These are phyloP conservation scores for Lepilemur septentrionalis DNA, from an alignment of 2,797 vertebrate genomes.

Conservation along the genomic window DNA sequence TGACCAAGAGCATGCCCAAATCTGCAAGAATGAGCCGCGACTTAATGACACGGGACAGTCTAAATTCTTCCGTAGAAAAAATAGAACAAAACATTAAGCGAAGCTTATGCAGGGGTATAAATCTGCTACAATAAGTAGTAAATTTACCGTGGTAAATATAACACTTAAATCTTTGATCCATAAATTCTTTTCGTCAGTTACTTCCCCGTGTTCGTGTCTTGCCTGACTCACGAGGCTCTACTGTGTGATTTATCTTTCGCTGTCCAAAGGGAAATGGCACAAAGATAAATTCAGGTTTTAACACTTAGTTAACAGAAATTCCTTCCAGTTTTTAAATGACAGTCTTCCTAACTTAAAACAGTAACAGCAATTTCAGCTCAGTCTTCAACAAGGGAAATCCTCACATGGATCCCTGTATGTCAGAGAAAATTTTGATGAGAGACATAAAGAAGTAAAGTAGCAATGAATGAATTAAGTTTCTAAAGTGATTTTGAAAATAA, in stretches of 20 bases:
- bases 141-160: conserved; percentile 49
- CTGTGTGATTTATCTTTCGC: conserved; percentile 50
- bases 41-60: background rate
- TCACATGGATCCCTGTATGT: background rate
- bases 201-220: conserved; percentile 22
- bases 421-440: background rate
- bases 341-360: background rate
- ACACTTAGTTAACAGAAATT: conserved; percentile 19
- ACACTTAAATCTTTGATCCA: conserved; percentile 39
- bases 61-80: background rate
- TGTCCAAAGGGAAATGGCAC: background rate
- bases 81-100: background rate
- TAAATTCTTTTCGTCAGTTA: conserved; percentile 56
- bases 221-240: conserved; percentile 28
- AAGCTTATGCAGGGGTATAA: conserved; percentile 42
- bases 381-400: background rate
- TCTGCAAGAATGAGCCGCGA: background rate
- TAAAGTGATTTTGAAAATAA: background rate
- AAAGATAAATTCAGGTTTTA: conserved; percentile 52
- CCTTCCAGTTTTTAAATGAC: background rate
- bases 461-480: background rate
- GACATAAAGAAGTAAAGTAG: background rate
- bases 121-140: conserved; percentile 50
- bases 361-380: background rate
- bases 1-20: background rate